Conservation (phyloP, 2,797 vertebrate genomes). For the Loris lydekkerianus region DNA sequence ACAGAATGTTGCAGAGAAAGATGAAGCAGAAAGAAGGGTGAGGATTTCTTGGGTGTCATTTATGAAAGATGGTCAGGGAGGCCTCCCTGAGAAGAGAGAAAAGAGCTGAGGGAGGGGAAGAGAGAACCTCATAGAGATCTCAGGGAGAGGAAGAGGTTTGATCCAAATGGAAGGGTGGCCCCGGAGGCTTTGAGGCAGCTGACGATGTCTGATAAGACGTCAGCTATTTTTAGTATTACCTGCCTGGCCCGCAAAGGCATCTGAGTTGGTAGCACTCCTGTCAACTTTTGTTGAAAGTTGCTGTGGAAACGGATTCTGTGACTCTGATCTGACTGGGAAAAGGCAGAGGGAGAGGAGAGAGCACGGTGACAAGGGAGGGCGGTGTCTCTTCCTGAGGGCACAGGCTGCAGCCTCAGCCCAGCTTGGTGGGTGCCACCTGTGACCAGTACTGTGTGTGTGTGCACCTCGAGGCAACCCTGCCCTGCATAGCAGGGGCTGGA, state of each 20-base stretch:
- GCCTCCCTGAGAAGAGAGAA: not conserved
- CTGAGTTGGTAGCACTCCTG: not conserved
- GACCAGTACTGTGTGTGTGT: accelerated
- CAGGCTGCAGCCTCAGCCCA: not conserved
- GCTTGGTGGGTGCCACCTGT: not conserved
- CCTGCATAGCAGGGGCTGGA: not conserved
- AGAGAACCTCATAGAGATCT: accelerated
- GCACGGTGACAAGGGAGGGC: accelerated
- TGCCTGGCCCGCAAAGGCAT: not conserved
- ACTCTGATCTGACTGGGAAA: not conserved
- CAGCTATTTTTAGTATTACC: not conserved
- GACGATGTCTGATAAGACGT: not conserved
- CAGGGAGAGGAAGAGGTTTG: too few species aligned
- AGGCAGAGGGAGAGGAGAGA: not conserved
- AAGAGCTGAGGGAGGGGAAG: not conserved
- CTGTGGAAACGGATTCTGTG: not conserved
- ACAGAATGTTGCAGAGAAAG: accelerated
- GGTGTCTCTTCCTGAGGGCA: not conserved
- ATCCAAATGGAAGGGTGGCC: not conserved
- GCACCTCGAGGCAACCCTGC: accelerated
- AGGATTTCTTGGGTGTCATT: not conserved
- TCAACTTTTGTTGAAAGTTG: not conserved
- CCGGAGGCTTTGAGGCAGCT: not conserved
- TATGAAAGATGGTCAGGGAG: not conserved
- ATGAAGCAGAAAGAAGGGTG: not conserved